These are phyloP conservation scores for Bathynomus jamesi DNA, from an alignment of 1,140 invertebrate genomes.

Conservation along the genomic window DNA sequence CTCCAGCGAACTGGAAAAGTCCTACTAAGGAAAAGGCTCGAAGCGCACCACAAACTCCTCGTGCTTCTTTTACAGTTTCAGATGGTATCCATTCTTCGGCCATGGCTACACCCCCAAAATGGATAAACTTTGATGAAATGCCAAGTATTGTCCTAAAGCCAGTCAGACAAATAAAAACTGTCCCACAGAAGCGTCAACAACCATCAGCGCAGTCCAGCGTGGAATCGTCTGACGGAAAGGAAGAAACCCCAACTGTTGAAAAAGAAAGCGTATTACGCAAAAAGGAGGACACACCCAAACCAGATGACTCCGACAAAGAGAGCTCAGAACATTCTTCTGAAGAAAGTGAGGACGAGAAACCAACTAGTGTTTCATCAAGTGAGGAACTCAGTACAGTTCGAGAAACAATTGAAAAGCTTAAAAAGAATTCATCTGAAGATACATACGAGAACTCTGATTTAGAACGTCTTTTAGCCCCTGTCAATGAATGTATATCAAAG, in stretches of 20 bases:
- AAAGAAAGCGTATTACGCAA: neutral
- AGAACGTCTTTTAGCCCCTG: conserved; percentile 29
- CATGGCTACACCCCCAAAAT: conserved; percentile 45
- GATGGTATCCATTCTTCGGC: neutral
- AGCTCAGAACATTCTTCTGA: neutral
- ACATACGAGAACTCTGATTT: conserved; percentile 12
- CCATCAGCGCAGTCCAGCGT: neutral
- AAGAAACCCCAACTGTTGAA: neutral
- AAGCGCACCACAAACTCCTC: conserved; percentile 4
- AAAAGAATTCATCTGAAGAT: conserved; percentile 9
- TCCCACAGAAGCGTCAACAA: conserved; percentile 12
- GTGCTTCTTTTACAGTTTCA: conserved; percentile 43
- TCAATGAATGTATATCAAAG: conserved; percentile 34
- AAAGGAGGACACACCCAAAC: neutral
- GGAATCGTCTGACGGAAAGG: neutral
- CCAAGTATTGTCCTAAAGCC: conserved; percentile 50
- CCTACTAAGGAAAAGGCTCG: neutral
- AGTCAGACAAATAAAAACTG: conserved; percentile 35
- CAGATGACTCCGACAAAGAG: neutral
- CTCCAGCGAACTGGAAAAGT: neutral
- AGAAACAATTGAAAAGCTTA: conserved; percentile 16
- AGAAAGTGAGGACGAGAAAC: neutral
- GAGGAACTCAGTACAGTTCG: conserved; percentile 14
- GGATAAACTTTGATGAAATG: conserved; percentile 79
- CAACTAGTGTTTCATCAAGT: conserved; percentile 5